phyloP scores from a whole-genome alignment of 2,888 invertebrate genomes.

The Urechis unicinctus region DNA sequence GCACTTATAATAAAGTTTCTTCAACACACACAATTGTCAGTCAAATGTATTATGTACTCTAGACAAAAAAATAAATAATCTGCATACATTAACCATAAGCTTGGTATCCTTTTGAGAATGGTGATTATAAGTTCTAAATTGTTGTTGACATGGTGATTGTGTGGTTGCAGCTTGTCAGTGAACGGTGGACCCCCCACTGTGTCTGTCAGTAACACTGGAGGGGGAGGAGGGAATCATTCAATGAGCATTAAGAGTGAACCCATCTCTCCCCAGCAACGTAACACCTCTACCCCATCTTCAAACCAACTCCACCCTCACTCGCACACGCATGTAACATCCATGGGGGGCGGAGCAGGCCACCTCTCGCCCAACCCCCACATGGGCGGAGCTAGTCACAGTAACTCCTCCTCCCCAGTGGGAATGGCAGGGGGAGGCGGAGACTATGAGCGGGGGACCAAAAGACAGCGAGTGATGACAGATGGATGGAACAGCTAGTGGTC shows the following conservation, averaged over 20 bases:
- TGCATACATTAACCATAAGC: too few species aligned
- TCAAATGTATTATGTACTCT: too few species aligned
- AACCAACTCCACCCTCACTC: not conserved
- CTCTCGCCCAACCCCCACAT: slow-evolving; percentile 43
- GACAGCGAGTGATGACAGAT: slow-evolving; percentile 70
- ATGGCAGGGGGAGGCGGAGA: slow-evolving; percentile 49
- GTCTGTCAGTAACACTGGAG: not conserved
- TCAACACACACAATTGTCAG: too few species aligned
- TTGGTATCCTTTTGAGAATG: too few species aligned
- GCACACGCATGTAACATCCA: not conserved
- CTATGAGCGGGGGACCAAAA: slow-evolving; percentile 71
- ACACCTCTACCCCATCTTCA: not conserved
- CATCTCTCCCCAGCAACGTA: slow-evolving; percentile 72
- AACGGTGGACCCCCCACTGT: not conserved
- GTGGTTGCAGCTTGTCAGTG: not conserved
- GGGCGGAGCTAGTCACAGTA: slow-evolving; percentile 53
- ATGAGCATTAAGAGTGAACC: slow-evolving; percentile 84
- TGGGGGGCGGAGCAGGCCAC: slow-evolving; percentile 37
- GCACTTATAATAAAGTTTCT: too few species aligned
- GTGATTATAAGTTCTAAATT: too few species aligned
- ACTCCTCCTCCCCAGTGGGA: slow-evolving; percentile 52
- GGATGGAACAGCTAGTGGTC: slow-evolving; percentile 62
- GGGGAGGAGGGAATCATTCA: not conserved
- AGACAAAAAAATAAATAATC: too few species aligned
- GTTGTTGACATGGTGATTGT: too few species aligned